Base-by-base conservation (phyloP, 2,888 invertebrate species). In the Xylocampa areola region DNA sequence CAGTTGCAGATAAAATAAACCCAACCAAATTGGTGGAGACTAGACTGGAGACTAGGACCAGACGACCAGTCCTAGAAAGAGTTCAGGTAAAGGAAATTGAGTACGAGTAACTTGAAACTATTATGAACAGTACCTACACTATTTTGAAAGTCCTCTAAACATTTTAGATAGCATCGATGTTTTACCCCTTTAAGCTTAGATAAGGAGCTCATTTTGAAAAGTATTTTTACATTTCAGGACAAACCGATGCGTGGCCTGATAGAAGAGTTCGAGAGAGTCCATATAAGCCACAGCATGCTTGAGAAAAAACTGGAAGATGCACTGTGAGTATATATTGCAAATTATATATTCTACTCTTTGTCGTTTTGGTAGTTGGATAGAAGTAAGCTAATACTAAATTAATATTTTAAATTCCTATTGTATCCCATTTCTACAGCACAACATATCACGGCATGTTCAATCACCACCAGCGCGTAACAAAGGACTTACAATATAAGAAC, bases 1-100 rank as follows among this genome's bases (percentile, higher is more conserved):
- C 97, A 0, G 92, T 97, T 2, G 91, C 95, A 1, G 96, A 96
- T 60, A 98, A 98, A 92, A 96, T 95, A 4, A 96, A 97, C 79
- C 96, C 96, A 0, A 94, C 97, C 33, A 98, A 98, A 84, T 91
- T 98, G 71, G 97, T 97, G 4, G 97, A 98, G 88, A 98, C 98
- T 0, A 95, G 98, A 44, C 94, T 98, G 43, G 98, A 98, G 85
- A 97, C 97, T 81, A 94, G 98, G 45, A 96, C 96, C 0, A 96
- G 96, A 82, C 94, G 98, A 44, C 96, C 97, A 0, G 97, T 97
- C 11, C 95, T 96, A 53, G 98, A 98, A 82, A 88, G 92, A 75
- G 93, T 94, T 2, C 89, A 89, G 80, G 91, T 88, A 67, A 68
- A 47, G 14, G 2, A 13, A 30, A n/a, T n/a, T n/a, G n/a, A n/a